Evolutionary conservation across 2,797 vertebrate genomes (phyloP).

Genomic region (Atherinosoma microstoma): DNA sequence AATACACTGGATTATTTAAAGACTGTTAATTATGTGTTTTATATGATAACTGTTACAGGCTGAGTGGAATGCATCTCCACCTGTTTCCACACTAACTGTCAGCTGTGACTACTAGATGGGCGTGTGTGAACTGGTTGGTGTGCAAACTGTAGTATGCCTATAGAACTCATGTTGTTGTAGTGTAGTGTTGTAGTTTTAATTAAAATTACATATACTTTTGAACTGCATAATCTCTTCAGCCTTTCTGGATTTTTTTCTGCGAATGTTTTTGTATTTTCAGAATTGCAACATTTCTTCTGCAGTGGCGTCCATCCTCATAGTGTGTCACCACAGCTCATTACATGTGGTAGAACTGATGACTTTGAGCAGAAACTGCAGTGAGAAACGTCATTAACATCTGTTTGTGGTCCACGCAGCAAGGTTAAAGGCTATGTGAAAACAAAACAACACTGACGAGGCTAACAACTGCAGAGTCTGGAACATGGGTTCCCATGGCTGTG

Average conservation of each 20-base stretch:
- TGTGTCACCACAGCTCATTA: constrained; percentile 30
- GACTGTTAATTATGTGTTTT: constrained; percentile 10
- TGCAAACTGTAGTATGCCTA: not conserved
- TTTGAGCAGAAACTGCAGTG: constrained; percentile 24
- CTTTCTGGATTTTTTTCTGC: not conserved
- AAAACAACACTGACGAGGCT: constrained; percentile 52
- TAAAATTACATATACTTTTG: not conserved
- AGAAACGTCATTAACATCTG: constrained; percentile 58
- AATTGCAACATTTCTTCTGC: not conserved
- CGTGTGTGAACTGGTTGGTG: not conserved
- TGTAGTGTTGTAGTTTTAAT: not conserved
- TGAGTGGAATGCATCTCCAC: constrained; percentile 7
- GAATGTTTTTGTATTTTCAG: not conserved
- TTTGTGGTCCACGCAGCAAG: constrained; percentile 48
- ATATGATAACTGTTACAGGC: not conserved
- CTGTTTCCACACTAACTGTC: constrained; percentile 12
- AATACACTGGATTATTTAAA: not conserved
- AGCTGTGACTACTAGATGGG: not conserved
- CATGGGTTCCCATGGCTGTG: constrained; percentile 60
- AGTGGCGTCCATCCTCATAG: constrained; percentile 19
- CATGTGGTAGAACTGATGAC: constrained; percentile 21
- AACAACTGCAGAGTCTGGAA: constrained; percentile 50
- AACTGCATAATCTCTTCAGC: not conserved
- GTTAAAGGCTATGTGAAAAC: constrained; percentile 67
- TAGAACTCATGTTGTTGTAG: not conserved